phyloP scores from a whole-genome alignment of 2,113 vertebrate genomes.

The Lota lota region DNA sequence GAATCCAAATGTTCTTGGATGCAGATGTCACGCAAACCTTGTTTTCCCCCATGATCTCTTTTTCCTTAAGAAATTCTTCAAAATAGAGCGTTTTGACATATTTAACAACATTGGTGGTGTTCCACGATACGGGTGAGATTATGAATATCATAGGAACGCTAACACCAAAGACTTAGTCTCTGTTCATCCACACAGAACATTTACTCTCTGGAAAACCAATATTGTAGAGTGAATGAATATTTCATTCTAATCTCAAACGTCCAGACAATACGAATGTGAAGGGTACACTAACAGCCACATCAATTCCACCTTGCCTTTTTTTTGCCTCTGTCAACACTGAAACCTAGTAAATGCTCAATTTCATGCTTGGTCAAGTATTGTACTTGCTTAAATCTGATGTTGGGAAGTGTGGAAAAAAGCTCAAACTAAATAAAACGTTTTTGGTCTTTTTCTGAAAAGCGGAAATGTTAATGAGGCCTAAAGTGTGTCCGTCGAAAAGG shows the following conservation, averaged over 20 bases:
- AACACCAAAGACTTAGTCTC: constrained; percentile 11
- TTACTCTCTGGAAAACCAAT: constrained; percentile 36
- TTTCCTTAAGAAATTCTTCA: no score
- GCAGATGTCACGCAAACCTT: no score
- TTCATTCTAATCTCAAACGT: constrained; percentile 62
- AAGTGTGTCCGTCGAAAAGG: constrained; percentile 61
- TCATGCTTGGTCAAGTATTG: constrained; percentile 74
- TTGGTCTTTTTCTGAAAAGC: constrained; percentile 36
- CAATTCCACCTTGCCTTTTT: constrained; percentile 64
- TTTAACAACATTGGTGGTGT: no score
- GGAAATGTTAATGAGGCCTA: constrained; percentile 65
- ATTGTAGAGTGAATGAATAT: constrained; percentile 57
- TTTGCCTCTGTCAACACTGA: constrained; percentile 75
- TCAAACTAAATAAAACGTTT: constrained; percentile 9
- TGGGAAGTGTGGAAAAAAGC: constrained; percentile 55
- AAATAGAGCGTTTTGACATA: no score
- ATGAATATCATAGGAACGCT: constrained; percentile 1
- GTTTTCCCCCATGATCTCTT: no score
- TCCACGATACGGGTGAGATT: neutral
- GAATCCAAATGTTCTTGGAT: neutral
- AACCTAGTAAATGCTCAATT: constrained; percentile 81
- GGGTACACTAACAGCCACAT: constrained; percentile 65
- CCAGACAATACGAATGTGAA: constrained; percentile 58
- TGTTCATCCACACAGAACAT: constrained; percentile 13
- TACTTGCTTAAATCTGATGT: constrained; percentile 78